Conservation (phyloP, 2,113 vertebrate species). For the Dromas ardeola region DNA sequence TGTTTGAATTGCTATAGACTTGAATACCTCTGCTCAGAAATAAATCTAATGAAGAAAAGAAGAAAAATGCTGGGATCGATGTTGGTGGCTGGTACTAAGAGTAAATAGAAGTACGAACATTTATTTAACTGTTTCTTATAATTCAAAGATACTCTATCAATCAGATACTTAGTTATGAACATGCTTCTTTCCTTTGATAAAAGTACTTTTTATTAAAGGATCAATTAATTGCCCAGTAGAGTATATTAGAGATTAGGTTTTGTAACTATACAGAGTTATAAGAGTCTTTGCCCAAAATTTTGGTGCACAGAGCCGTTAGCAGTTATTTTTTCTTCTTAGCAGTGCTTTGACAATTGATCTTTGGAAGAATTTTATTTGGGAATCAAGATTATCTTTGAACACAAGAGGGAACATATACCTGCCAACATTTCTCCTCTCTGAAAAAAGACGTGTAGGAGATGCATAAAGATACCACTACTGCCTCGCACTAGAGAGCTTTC, state of each 20-base stretch:
- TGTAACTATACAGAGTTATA: background rate
- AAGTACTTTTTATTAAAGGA: background rate
- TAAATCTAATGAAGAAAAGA: background rate
- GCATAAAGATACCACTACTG: background rate
- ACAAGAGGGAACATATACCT: background rate
- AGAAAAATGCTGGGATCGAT: background rate
- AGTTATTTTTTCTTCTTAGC: background rate
- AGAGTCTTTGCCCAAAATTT: background rate
- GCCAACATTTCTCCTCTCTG: background rate
- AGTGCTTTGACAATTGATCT: background rate
- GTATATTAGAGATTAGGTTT: background rate
- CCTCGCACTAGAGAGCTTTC: background rate
- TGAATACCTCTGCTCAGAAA: background rate
- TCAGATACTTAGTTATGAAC: background rate
- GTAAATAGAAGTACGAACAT: background rate
- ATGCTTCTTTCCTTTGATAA: background rate
- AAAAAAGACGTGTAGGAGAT: background rate
- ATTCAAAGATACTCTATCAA: background rate
- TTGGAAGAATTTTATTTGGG: background rate
- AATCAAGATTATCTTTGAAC: background rate
- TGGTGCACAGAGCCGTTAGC: background rate
- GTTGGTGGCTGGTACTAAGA: background rate
- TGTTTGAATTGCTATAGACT: constrained; percentile 13
- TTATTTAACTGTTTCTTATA: background rate
- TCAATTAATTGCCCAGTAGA: background rate